Conservation (phyloP, 2,888 invertebrate genomes). For the Eupithecia subfuscata region DNA sequence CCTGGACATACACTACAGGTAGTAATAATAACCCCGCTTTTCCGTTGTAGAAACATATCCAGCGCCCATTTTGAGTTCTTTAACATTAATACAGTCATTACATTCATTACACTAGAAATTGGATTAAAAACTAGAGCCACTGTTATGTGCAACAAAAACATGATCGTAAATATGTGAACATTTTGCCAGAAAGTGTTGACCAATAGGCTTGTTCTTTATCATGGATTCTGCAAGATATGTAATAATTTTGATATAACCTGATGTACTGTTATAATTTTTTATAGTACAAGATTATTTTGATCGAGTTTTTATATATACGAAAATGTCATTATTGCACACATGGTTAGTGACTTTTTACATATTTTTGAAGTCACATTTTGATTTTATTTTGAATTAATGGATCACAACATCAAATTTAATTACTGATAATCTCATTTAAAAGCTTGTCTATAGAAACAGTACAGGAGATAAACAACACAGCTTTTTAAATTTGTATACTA, state of each 20-base stretch:
- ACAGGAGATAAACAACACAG: background rate
- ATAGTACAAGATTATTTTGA: too few species aligned
- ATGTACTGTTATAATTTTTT: background rate
- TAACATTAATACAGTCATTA: background rate
- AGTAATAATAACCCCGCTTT: background rate
- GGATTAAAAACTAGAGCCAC: background rate
- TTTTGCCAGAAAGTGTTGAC: background rate
- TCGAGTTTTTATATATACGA: background rate
- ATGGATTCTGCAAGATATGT: background rate
- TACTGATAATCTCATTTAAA: background rate
- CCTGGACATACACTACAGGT: too few species aligned
- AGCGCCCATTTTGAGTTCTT: constrained; percentile 5
- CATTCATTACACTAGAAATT: background rate
- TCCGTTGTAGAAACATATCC: background rate
- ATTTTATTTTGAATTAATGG: background rate
- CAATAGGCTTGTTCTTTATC: background rate
- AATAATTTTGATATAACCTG: background rate
- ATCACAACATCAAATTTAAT: background rate
- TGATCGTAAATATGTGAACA: background rate
- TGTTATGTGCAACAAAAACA: background rate
- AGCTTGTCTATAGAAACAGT: background rate
- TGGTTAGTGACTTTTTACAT: background rate
- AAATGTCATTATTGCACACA: background rate
- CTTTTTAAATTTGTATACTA: background rate
- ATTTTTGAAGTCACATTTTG: background rate